Base-by-base conservation (phyloP, 2,797 vertebrate genomes). In the Myotis pilosus region DNA sequence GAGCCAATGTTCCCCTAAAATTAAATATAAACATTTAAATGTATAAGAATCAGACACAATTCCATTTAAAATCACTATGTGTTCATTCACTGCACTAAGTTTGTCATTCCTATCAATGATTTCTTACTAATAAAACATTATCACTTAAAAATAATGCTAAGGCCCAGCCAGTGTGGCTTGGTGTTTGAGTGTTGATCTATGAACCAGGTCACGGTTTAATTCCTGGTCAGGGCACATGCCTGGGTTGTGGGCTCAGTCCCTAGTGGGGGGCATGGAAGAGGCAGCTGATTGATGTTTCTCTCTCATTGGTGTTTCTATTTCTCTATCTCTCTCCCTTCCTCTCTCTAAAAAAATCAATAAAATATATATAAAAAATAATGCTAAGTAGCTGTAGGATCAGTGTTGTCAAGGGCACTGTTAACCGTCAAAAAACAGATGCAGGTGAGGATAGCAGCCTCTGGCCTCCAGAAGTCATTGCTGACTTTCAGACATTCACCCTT, bases 401-500 rank as follows among this genome's bases (percentile, higher is more conserved):
- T 2, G 41, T 80, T 62, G 82, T 64, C 10, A 74, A 60, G n/a
- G 51, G 36, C 36, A 90, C 95, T 1, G 55, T 33, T 5, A 0
- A 1, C 28, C 17, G 6, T 60, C n/a, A 94, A 83, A 1, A 1
- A 15, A 22, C 36, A 71, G 28, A 51, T 22, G 71, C 69, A 53
- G 79, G 33, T 11, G 25, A 88, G 23, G 12, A 47, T 19, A 47
- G 66, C 23, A 44, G 53, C 60, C 62, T 53, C 55, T 64, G 76
- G 41, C 55, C 62, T 53, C 82, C 53, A 62, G 41, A 79, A 71
- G 80, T 93, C 55, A 57, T 83, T 57, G 10, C n/a, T 95, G 92
- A 96, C 76, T 85, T 68, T 95, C 93, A 91, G 84, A 90, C 28
- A 53, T 44, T 87, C 57, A 69, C 78, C 33, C 83, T 51, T 25